Percentiles rank a stretch among this genome's conserved stretches.
Evolutionary conservation across 2,797 vertebrate genomes (phyloP).

Genomic region (Gila robusta): DNA sequence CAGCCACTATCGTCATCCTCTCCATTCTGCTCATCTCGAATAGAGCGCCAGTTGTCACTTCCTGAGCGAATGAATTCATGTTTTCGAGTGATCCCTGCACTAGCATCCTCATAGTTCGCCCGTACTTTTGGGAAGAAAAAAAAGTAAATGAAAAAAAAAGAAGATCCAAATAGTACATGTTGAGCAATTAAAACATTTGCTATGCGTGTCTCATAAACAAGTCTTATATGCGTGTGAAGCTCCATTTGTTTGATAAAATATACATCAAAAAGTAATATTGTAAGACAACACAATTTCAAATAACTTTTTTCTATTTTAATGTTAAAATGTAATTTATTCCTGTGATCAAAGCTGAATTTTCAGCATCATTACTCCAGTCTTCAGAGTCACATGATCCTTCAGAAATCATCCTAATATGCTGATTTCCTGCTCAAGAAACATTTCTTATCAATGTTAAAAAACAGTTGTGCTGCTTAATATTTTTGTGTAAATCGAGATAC

Average conservation of each 20-base stretch:
- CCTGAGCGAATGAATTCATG: slow-evolving; percentile 96
- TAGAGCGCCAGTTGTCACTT: slow-evolving; percentile 95
- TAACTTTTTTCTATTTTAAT: not conserved
- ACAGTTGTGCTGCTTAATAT: too few species aligned
- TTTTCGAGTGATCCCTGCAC: slow-evolving; percentile 83
- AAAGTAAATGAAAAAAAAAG: not conserved
- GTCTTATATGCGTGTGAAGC: not conserved
- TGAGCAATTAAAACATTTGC: not conserved
- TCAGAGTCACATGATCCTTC: too few species aligned
- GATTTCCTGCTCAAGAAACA: too few species aligned
- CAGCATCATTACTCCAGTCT: not conserved
- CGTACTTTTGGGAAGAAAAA: slow-evolving; percentile 79
- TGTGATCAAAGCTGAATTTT: not conserved
- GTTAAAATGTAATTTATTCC: not conserved
- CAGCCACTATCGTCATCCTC: slow-evolving; percentile 93
- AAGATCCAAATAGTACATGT: not conserved
- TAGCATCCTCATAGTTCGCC: slow-evolving; percentile 92
- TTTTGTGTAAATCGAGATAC: too few species aligned
- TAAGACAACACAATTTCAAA: not conserved
- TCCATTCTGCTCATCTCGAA: slow-evolving; percentile 95
- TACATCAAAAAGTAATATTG: not conserved
- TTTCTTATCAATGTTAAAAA: too few species aligned
- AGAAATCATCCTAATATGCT: too few species aligned
- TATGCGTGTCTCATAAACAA: not conserved
- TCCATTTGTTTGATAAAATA: not conserved